Percentiles rank a stretch among this genome's conserved stretches.
Evolutionary conservation across 2,888 invertebrate species (phyloP).

Genomic region (Caenorhabditis sinica): DNA sequence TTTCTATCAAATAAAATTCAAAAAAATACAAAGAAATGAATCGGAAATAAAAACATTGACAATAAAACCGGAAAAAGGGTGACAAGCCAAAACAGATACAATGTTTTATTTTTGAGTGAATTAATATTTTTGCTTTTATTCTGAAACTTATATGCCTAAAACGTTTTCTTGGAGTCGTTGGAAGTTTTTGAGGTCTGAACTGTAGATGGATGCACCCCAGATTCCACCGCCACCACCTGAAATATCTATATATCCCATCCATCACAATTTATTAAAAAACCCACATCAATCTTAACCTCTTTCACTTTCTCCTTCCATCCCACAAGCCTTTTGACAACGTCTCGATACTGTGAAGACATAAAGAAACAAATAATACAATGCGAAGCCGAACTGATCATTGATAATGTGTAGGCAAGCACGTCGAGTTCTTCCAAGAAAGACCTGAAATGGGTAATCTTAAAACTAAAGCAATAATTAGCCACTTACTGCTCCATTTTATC

Average conservation of each 20-base stretch:
- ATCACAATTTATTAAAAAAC: too few relatives aligned
- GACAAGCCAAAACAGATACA: too few relatives aligned
- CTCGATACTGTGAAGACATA: conserved; percentile 45
- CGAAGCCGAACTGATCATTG: not conserved
- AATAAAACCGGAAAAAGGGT: too few relatives aligned
- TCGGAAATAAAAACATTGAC: too few relatives aligned
- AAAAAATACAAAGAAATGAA: too few relatives aligned
- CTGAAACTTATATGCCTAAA: too few relatives aligned
- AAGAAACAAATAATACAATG: conserved; percentile 26
- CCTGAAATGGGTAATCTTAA: not conserved
- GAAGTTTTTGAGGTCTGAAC: not conserved
- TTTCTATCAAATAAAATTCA: too few relatives aligned
- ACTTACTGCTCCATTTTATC: not conserved
- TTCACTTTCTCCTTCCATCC: not conserved
- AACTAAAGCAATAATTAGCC: not conserved
- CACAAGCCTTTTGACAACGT: not conserved
- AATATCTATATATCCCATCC: not conserved
- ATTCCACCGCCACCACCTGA: not conserved
- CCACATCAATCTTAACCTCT: not conserved
- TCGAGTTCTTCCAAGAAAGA: not conserved
- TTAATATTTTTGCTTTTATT: too few relatives aligned
- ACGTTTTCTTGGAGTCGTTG: not conserved
- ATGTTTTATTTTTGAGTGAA: too few relatives aligned
- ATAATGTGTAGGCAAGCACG: not conserved
- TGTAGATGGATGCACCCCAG: not conserved